Conservation (phyloP, 2,797 vertebrate genomes). For the Lagothrix lagotricha region DNA sequence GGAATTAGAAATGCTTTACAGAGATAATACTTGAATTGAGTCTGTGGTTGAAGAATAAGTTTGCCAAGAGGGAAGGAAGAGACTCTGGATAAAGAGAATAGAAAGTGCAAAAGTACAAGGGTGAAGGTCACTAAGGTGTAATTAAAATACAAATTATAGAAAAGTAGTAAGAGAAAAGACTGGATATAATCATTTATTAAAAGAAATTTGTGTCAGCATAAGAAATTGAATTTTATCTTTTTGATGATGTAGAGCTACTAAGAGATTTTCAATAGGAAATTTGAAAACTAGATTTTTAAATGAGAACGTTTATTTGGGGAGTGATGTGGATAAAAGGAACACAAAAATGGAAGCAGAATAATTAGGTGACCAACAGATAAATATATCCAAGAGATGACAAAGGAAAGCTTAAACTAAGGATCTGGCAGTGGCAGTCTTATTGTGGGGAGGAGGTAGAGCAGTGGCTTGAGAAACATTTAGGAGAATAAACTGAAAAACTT, state of each 20-base stretch:
- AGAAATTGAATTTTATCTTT: slow-evolving; percentile 21
- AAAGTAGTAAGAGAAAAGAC: not conserved
- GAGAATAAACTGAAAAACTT: not conserved
- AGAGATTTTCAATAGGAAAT: not conserved
- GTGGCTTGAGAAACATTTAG: not conserved
- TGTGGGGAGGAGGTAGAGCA: not conserved
- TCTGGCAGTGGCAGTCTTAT: not conserved
- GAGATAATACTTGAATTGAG: slow-evolving; percentile 21
- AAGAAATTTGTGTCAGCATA: not conserved
- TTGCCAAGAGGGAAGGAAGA: not conserved
- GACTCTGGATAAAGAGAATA: not conserved
- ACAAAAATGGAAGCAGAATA: not conserved
- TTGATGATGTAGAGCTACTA: not conserved
- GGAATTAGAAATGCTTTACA: slow-evolving; percentile 3
- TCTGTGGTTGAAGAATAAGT: not conserved
- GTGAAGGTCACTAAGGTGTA: not conserved
- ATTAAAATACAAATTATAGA: not conserved
- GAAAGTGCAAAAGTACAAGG: not conserved
- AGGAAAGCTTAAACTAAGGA: not conserved
- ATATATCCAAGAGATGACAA: not conserved
- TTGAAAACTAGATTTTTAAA: not conserved
- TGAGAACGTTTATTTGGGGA: slow-evolving; percentile 18
- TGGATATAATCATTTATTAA: not conserved
- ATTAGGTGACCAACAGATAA: not conserved
- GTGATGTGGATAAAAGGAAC: slow-evolving; percentile 4